Base-by-base conservation (phyloP, 2,113 vertebrate genomes). In the Psilopsiagon aymara region DNA sequence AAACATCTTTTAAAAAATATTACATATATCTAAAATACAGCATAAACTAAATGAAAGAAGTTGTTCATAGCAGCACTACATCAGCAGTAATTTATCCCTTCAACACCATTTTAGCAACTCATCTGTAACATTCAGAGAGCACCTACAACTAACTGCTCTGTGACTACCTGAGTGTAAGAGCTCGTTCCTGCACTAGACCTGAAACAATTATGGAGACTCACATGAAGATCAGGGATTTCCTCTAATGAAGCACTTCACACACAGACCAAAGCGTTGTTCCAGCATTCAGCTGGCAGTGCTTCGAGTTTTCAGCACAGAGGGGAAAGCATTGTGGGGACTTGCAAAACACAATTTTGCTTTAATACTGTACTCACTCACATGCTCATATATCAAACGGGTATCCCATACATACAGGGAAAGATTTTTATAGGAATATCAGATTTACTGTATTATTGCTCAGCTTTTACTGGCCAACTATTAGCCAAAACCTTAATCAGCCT, bases 201-300 rank as follows among this genome's bases (percentile, higher is more conserved):
- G 71, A 53, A 82, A 60, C 46, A 68, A 71, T 18, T 2, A 31
- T n/a, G 55, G 47, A 67, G 37, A 23, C 63, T 17, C 62, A 39
- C 55, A 35, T 3, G 51, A 83, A 37, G 35, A 82, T 15, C 14
- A 24, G 57, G n/a, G 17, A 67, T 55, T 92, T 89, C 0, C 10
- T 0, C 35, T 52, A 39, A 43, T 31, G n/a, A 74, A 71, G 68
- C 77, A 39, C 49, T 69, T 75, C 35, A 76, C n/a, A 41, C 4
- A 0, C 0, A 43, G 16, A 66, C 10, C 57, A 59, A 67, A 79
- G n/a, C 2, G 29, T 9, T 52, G 47, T 41, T 90, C n/a, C 79
- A 75, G 94, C 83, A 11, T 60, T 83, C 82, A 63, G 66, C 75
- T 75, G 92, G 68, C 91, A 86, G 60, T 1, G 41, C 25, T 78